Base-by-base conservation (phyloP, 2,797 vertebrate genomes). In the Anguilla megastoma region DNA sequence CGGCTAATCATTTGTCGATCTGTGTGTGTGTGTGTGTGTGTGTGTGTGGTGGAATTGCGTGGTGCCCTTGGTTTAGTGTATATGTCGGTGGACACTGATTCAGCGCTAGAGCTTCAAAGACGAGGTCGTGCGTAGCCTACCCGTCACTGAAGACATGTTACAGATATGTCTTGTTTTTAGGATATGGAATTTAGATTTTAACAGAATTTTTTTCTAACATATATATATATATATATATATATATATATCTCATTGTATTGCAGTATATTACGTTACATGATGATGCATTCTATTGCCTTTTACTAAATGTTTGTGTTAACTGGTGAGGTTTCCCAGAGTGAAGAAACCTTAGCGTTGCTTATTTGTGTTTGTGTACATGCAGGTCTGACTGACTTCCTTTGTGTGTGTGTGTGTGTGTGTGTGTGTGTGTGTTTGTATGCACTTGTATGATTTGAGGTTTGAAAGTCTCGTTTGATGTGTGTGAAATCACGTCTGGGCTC, bases 31-130 rank as follows among this genome's bases (percentile, higher is more conserved):
- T 82, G 45, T 50, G 4, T 36, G 16, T 82, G 45, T 2, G 14
- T 48, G 6, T 84, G 8, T 45, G 36, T 45, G 76, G 41, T 45
- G 36, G 24, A 48, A 50, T 80, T 80, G 27, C 45, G 8, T 80
- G 18, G 76, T 80, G 76, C 76, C 76, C 76, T 80, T 48, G 45
- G 76, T 80, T 24, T 66, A 66, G 60, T 66, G 24, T 80, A 80
- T 80, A 80, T 48, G 76, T 48, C n/a, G 76, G 36, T 50, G 48
- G 41, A 80, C 30, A 76, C 71, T 12, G 74, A 36, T 79, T 79
- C 74, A 50, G 76, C 36, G 24, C 76, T 18, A 50, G 16, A 24
- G 76, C 76, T 21, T 41, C 41, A 6, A 50, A 80, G 76, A 80
- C 16, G 16, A 41, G 74, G 16, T 41, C 7, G 76, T 48, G 41